These are phyloP conservation scores for pig (Sus scrofa) DNA, from an alignment of 2,113 vertebrate genomes.

Conservation along the genomic window DNA sequence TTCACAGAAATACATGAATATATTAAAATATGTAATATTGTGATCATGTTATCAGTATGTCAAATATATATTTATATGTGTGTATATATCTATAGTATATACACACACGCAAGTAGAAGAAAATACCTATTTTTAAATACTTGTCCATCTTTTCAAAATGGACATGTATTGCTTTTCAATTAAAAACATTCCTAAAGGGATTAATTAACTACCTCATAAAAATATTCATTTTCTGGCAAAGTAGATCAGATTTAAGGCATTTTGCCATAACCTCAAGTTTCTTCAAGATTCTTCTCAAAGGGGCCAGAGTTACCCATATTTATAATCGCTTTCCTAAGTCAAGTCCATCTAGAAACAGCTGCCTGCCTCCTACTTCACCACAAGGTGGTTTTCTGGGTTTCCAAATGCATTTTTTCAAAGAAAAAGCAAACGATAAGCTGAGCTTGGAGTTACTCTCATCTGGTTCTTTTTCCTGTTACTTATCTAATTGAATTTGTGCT, in stretches of 20 bases:
- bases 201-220: slow-evolving; percentile 4
- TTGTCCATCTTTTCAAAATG: slow-evolving; percentile 41
- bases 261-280: neutral
- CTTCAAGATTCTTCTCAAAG: slow-evolving; percentile 28
- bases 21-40: neutral
- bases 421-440: neutral
- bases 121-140: slow-evolving; percentile 5
- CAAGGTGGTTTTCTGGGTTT: neutral
- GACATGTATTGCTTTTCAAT: slow-evolving; percentile 33
- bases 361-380: slow-evolving; percentile 4
- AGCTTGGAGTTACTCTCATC: neutral
- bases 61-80: neutral
- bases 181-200: slow-evolving; percentile 26
- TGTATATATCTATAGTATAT: neutral
- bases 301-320: neutral
- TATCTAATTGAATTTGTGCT: neutral
- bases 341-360: neutral
- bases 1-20: slow-evolving; percentile 28
- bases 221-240: neutral
- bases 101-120: neutral
- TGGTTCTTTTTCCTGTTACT: neutral
- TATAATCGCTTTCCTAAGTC: neutral
- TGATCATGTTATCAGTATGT: neutral
- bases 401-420: slow-evolving; percentile 8
- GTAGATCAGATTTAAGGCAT: neutral